These are phyloP conservation scores for Pollenia angustigena DNA, from an alignment of 2,888 invertebrate species.

Conservation along the genomic window DNA sequence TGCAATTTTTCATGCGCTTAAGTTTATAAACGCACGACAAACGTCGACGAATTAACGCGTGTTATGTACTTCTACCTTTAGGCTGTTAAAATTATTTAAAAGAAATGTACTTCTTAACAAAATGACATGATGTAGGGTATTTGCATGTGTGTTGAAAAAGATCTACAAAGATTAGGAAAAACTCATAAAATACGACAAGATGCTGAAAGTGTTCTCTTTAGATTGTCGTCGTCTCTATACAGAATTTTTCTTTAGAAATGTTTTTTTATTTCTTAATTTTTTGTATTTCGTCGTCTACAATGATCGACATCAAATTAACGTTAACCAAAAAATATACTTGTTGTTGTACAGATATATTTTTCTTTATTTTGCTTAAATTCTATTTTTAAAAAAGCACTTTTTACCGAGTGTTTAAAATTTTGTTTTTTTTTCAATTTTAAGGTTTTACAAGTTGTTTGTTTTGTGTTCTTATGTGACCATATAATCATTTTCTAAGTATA, in stretches of 20 bases:
- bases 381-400: constrained; percentile 71
- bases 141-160: not conserved
- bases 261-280: constrained; percentile 6
- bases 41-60: too few relatives aligned
- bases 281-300: constrained; percentile 51
- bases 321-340: constrained; percentile 62
- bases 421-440: constrained; percentile 48
- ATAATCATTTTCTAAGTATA: constrained; percentile 63
- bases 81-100: too few relatives aligned
- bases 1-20: too few relatives aligned
- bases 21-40: too few relatives aligned
- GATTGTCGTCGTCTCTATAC: constrained; percentile 30
- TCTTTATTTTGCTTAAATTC: constrained; percentile 70
- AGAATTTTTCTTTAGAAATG: constrained; percentile 8
- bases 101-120: too few relatives aligned
- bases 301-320: constrained; percentile 73
- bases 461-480: constrained; percentile 68
- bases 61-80: too few relatives aligned
- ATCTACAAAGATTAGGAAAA: not conserved
- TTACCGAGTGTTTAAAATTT: constrained; percentile 71
- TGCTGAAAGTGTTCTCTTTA: constrained; percentile 58
- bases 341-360: constrained; percentile 69
- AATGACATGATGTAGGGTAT: constrained; percentile 5
- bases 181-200: constrained; percentile 60
- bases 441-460: constrained; percentile 52